Evolutionary conservation across 2,113 vertebrate species (phyloP), one percentile per base, ranked within the genome.

Genomic region (Mustela lutreola): DNA sequence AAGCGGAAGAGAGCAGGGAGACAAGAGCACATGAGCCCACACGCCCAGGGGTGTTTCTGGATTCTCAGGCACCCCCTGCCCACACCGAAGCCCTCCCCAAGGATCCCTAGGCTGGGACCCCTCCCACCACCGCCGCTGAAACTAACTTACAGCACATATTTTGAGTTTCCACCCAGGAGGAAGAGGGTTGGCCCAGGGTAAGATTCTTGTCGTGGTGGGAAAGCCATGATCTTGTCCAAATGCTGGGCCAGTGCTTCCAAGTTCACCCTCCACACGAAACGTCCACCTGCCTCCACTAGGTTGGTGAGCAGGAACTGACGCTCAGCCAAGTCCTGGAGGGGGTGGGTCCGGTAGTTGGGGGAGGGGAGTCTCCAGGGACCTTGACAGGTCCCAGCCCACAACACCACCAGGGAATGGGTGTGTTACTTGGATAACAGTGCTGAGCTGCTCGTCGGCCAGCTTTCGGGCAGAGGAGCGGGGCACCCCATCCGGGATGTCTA

Each of bases 271-370:
- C 99, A 99, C 71, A 94, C 0, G 0, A 99, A 99, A 33, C 83
- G 98, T 16, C 99, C 99, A 0, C 99, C 98, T 19, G 98, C 90
- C 97, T 99, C 99, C 94, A 99, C 99, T 97, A 99, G 98, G 98
- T 99, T 99, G 60, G 99, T 99, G 89, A 99, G 99, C 56, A 99
- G 98, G 98, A 99, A 99, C 98, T 99, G 99, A 62, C 99, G 99
- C 42, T 99, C 7, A 0, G 22, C 4, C 0, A 7, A 0, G 21
- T 97, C 88, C 98, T 98, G 56, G 33, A 48, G 28, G n/a, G 33
- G 65, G 67, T 8, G 5, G 31, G 53, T 11, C 16, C 7, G 1
- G 9, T 8, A 19, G 39, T 36, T n/a, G 26, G 19, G 42, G 42
- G 75, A 31, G 12, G 4, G 36, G 39, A 6, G 15, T 2, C 0